A percentile compares a stretch with the other conserved stretches of the same genome.
Evolutionary conservation across 2,888 invertebrate genomes (phyloP).

Genomic region (Atethmia centrago): DNA sequence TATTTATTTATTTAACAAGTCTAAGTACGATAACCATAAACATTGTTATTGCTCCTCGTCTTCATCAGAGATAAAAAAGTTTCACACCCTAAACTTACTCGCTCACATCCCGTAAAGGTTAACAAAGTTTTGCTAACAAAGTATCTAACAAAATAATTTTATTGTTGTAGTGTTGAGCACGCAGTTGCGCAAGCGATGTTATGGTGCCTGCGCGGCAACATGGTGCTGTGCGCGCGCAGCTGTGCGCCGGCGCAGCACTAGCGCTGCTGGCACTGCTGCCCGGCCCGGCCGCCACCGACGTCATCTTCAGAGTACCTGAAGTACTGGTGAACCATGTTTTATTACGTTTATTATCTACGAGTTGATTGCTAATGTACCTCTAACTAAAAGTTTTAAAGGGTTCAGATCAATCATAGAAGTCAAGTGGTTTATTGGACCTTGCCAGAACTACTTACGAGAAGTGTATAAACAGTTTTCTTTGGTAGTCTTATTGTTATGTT

Average conservation of each 20-base stretch:
- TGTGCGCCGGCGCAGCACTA: constrained; percentile 64
- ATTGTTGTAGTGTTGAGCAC: constrained; percentile 32
- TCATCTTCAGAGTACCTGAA: constrained; percentile 87
- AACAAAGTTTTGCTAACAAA: neutral
- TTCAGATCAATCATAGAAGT: neutral
- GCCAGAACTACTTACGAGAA: too few relatives aligned
- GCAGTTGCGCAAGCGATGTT: constrained; percentile 60
- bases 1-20: too few relatives aligned
- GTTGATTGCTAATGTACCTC: neutral
- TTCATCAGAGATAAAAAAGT: too few relatives aligned
- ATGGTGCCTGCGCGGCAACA: constrained; percentile 59
- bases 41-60: too few relatives aligned
- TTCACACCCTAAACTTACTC: too few relatives aligned
- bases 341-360: constrained; percentile 2
- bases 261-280: constrained; percentile 68
- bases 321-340: constrained; percentile 76
- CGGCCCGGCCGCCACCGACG: constrained; percentile 70
- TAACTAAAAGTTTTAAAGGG: neutral
- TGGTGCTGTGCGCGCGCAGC: constrained; percentile 45
- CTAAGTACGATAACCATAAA: too few relatives aligned
- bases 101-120: too few relatives aligned
- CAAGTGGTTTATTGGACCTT: neutral
- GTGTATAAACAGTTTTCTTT: too few relatives aligned
- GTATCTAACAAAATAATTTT: neutral
- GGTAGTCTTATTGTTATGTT: neutral